phyloP scores from a whole-genome alignment of 2,888 invertebrate genomes.

The Steromphala cineraria region DNA sequence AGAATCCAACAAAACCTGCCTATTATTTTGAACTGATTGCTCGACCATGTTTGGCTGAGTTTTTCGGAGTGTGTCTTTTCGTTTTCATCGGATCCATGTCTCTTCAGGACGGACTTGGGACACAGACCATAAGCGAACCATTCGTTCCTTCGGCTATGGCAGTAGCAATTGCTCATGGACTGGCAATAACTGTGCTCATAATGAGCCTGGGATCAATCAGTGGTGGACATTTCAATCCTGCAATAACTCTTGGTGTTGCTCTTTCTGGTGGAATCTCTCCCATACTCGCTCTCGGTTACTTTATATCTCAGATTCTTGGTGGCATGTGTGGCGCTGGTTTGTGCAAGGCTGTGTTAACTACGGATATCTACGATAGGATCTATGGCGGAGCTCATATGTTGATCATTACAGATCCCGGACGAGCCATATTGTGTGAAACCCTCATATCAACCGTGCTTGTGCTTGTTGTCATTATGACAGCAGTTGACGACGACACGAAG shows the following conservation, averaged over 20 bases:
- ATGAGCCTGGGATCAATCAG: conserved; percentile 51
- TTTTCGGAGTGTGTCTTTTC: conserved; percentile 60
- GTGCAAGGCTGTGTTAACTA: conserved; percentile 40
- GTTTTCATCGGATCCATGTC: conserved; percentile 65
- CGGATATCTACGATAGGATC: conserved; percentile 6
- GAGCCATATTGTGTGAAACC: conserved; percentile 60
- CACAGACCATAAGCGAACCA: not conserved
- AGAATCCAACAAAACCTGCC: not conserved
- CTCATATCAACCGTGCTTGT: conserved; percentile 66
- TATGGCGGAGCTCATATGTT: conserved; percentile 39
- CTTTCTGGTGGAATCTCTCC: conserved; percentile 64
- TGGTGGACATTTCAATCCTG: conserved; percentile 77
- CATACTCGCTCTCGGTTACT: conserved; percentile 64
- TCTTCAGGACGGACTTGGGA: conserved; percentile 27
- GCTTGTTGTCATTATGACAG: conserved; percentile 72
- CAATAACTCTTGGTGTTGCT: conserved; percentile 73
- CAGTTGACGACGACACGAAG: conserved; percentile 69
- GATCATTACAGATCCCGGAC: conserved; percentile 36
- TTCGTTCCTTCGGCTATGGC: conserved; percentile 27
- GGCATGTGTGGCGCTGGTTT: conserved; percentile 60
- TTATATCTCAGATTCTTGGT: conserved; percentile 73
- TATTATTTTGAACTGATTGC: conserved; percentile 35
- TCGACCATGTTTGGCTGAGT: conserved; percentile 62
- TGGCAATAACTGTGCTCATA: conserved; percentile 63
- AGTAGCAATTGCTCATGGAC: conserved; percentile 61